Conservation (phyloP, 2,888 invertebrate genomes). For the Julus scandinavius region DNA sequence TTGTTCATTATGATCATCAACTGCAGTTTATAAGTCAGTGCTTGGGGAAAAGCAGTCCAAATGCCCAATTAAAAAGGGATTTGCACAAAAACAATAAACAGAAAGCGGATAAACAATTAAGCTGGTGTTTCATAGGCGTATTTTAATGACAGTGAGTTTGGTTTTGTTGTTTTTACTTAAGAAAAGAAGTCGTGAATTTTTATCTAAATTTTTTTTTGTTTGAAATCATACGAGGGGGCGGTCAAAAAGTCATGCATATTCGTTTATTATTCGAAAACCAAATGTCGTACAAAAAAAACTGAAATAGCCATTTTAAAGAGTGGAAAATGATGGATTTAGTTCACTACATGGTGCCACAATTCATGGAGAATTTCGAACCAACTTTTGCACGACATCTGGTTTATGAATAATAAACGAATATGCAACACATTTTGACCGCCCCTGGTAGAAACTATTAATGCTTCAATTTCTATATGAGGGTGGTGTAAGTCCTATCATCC, state of each 20-base stretch:
- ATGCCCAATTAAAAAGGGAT: slow-evolving; percentile 14
- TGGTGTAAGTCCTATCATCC: not conserved
- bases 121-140: not conserved
- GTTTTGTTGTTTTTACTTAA: not conserved
- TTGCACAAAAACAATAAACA: slow-evolving; percentile 27
- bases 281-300: no score
- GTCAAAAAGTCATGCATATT: no score
- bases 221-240: not conserved
- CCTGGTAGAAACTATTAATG: not conserved
- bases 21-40: not conserved
- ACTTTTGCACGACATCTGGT: no score
- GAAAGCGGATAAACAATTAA: slow-evolving; percentile 1
- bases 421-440: no score
- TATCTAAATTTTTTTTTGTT: not conserved
- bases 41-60: not conserved
- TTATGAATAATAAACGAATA: no score
- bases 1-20: not conserved
- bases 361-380: no score
- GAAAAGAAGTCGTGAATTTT: not conserved
- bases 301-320: no score
- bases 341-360: no score
- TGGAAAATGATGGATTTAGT: no score
- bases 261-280: no score
- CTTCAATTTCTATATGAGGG: not conserved
- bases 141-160: not conserved